Evolutionary conservation across 1,140 invertebrate genomes (phyloP).

Genomic region (Cotesia glomerata): DNA sequence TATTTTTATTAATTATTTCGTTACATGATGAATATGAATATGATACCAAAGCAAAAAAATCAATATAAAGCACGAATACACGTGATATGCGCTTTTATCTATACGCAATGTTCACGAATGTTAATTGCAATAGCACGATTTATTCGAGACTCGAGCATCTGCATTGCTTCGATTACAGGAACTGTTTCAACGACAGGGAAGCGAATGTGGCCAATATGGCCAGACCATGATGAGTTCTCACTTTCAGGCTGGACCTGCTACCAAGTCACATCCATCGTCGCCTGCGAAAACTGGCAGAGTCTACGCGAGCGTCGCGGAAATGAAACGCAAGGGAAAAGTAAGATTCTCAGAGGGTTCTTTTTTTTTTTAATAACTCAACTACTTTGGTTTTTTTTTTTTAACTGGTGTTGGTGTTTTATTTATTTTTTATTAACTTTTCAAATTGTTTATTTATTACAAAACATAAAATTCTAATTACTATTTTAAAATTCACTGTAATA

Average conservation of each 20-base stretch:
- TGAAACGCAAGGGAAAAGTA: constrained; percentile 86
- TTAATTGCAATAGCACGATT: constrained; percentile 26
- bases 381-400: constrained; percentile 3
- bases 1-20: background rate
- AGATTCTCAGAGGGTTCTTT: constrained; percentile 38
- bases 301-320: constrained; percentile 93
- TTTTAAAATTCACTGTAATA: background rate
- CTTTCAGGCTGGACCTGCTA: constrained; percentile 71
- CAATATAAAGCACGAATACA: constrained; percentile 22
- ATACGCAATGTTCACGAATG: constrained; percentile 30
- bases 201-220: constrained; percentile 55
- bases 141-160: constrained; percentile 35
- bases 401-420: background rate
- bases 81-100: constrained; percentile 26
- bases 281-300: constrained; percentile 74
- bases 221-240: constrained; percentile 74
- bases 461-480: background rate
- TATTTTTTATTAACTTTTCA: background rate
- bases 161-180: constrained; percentile 64
- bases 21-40: constrained; percentile 9
- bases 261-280: constrained; percentile 70
- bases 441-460: constrained; percentile 5
- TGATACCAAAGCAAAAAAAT: background rate
- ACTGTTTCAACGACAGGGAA: constrained; percentile 81
- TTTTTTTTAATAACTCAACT: background rate